phyloP scores from a whole-genome alignment of 2,888 invertebrate species.

The Venustoraphidia nigricollis region DNA sequence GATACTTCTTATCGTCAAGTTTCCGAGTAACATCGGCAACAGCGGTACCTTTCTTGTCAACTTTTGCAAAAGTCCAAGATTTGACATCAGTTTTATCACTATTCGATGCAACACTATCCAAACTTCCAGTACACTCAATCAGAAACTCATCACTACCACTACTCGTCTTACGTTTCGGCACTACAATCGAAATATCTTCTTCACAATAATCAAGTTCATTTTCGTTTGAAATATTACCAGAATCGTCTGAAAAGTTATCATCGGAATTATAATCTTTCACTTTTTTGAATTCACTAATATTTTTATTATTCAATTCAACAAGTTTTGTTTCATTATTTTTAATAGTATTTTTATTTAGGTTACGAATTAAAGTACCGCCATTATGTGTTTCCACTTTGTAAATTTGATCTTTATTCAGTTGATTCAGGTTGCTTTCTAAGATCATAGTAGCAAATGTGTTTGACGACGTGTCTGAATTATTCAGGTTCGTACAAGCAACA shows the following conservation, averaged over 20 bases:
- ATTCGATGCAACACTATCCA: background rate
- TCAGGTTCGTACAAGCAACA: background rate
- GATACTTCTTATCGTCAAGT: too few relatives aligned
- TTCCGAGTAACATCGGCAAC: too few relatives aligned
- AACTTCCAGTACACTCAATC: background rate
- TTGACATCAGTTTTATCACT: background rate
- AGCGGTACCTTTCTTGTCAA: too few relatives aligned
- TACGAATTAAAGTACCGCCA: background rate
- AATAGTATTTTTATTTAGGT: background rate
- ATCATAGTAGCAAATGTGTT: background rate
- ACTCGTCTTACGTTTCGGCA: background rate
- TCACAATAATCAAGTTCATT: slow-evolving; percentile 30
- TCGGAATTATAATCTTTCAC: slow-evolving; percentile 46
- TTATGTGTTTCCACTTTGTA: background rate
- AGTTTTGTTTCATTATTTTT: background rate
- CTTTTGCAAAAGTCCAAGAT: too few relatives aligned
- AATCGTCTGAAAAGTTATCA: slow-evolving; percentile 55
- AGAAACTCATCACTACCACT: slow-evolving; percentile 1
- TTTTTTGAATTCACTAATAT: slow-evolving; percentile 21
- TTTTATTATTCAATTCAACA: background rate
- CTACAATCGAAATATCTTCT: background rate
- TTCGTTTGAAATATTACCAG: slow-evolving; percentile 68
- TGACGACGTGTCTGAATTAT: background rate
- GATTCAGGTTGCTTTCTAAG: background rate
- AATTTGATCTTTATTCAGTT: background rate